Evolutionary conservation across 2,888 invertebrate species (phyloP), one percentile per base, ranked within the genome.

Genomic region (Xanthia icteritia): DNA sequence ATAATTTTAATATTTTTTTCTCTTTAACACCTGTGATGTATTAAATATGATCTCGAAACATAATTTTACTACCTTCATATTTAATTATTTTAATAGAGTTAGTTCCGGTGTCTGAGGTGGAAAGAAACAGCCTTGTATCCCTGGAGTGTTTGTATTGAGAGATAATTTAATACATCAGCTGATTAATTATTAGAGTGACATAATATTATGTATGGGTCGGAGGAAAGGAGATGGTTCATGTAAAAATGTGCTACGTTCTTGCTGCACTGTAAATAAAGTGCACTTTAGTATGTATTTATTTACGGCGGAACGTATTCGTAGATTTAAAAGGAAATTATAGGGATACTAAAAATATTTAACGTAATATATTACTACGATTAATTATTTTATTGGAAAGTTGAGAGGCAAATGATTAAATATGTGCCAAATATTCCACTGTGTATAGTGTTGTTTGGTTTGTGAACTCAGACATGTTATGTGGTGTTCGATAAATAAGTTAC

Each of bases 11-110:
- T 91, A 89, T 91, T 90, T 91, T 90, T 93, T 92, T 94, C 94
- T 96, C 95, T 95, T 96, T 95, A 96, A 97, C 97, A 97, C 97
- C 97, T 97, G 97, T 97, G 97, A 97, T 97, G 97, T 97, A 97
- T 97, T 97, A 97, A 97, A 97, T 97, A 97, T 97, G 97, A 97
- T 97, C 97, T 97, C 97, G 97, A 95, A 95, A 96, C 94, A 96
- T 97, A 94, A 96, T 96, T 95, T 94, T 93, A 95, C 94, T 96
- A 93, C 95, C 95, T 94, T 95, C 96, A 95, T 96, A 94, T 95
- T 94, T 95, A 95, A 95, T 95, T 92, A 92, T 90, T 90, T 85
- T 92, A 94, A 93, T 94, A 94, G 92, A 91, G 89, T 93, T 93
- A 93, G 93, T 93, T 91, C 90, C 92, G 86, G 88, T 86, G 88